Conservation (phyloP, 2,113 vertebrate species). For the Ceuthmochares aereus region DNA sequence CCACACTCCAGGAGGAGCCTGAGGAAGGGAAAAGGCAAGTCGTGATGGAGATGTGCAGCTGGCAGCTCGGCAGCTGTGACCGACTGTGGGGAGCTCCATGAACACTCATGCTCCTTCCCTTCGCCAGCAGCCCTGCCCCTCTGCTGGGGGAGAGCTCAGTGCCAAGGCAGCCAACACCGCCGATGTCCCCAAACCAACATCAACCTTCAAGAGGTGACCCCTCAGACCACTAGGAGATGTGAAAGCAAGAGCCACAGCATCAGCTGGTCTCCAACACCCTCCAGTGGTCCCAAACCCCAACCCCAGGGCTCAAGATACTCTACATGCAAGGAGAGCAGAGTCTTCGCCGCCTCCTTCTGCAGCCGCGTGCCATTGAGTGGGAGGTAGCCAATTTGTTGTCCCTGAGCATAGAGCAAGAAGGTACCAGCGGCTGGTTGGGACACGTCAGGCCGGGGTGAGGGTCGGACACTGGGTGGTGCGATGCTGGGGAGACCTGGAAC, state of each 20-base stretch:
- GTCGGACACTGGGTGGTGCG: constrained; percentile 80
- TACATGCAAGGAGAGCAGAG: constrained; percentile 91
- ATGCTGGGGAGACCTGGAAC: constrained; percentile 86
- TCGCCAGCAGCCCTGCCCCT: accelerated
- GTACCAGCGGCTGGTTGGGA: constrained; percentile 80
- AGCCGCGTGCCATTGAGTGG: constrained; percentile 89
- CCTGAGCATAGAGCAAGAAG: constrained; percentile 93
- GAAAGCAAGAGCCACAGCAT: accelerated
- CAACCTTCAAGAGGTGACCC: not conserved
- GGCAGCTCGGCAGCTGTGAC: accelerated
- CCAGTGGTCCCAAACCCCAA: accelerated
- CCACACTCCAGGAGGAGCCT: not conserved
- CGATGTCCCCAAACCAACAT: accelerated
- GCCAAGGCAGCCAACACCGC: not conserved
- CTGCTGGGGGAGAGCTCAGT: not conserved
- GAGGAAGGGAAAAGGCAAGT: not conserved
- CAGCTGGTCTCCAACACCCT: not conserved
- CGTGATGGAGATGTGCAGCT: not conserved
- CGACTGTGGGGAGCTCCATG: not conserved
- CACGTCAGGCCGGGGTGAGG: constrained; percentile 85
- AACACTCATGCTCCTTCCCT: not conserved
- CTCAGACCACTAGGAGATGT: not conserved
- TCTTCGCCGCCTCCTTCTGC: constrained; percentile 82
- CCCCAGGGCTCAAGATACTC: not conserved
- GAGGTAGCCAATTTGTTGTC: constrained; percentile 92